Evolutionary conservation across 2,113 vertebrate species (phyloP).

Genomic region (Calidris pugnax): DNA sequence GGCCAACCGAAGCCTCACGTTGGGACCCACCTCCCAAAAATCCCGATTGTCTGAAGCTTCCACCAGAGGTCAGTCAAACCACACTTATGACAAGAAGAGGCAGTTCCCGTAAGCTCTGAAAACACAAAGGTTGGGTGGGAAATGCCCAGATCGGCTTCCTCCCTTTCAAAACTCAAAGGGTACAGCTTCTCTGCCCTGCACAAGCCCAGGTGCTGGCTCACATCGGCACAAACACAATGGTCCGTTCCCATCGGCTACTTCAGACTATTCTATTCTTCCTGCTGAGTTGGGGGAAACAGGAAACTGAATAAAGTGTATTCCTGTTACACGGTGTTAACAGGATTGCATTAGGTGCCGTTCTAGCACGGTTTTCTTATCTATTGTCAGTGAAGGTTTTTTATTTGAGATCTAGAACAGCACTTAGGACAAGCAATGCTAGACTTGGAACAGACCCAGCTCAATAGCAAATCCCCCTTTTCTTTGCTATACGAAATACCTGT

Average conservation of each 20-base stretch:
- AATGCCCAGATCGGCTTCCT: neutral
- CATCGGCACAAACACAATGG: neutral
- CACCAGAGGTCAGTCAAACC: slow-evolving; percentile 35
- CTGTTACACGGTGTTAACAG: neutral
- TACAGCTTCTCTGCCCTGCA: neutral
- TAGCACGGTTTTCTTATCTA: neutral
- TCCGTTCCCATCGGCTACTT: neutral
- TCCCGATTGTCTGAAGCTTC: neutral
- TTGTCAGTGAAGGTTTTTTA: neutral
- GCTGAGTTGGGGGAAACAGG: neutral
- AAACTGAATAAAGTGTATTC: neutral
- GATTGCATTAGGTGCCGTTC: neutral
- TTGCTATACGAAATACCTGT: neutral
- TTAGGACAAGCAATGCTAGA: neutral
- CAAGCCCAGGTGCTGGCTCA: neutral
- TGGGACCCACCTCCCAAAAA: neutral
- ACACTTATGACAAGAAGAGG: neutral
- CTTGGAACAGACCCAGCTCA: neutral
- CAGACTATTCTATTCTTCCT: neutral
- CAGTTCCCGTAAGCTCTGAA: neutral
- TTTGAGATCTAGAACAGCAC: neutral
- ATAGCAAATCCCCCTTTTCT: neutral
- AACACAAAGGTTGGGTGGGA: neutral
- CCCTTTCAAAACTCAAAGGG: neutral
- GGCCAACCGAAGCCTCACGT: neutral